Percentiles rank a stretch among this genome's conserved stretches.
phyloP scores from a whole-genome alignment of 2,888 invertebrate species.

The Deroplatys truncata region DNA sequence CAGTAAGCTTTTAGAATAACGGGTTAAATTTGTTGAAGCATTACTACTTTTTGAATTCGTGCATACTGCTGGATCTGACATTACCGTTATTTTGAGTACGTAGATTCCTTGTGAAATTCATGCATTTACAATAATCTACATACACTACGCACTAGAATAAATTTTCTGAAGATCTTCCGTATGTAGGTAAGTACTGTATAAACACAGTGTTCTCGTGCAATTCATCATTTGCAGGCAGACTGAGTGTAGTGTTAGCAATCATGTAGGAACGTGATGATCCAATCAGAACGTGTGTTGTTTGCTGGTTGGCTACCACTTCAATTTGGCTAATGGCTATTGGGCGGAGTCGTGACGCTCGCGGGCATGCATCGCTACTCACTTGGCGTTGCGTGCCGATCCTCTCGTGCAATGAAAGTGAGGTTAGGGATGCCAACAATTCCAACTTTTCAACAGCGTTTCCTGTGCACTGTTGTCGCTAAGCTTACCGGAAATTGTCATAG shows the following conservation, averaged over 20 bases:
- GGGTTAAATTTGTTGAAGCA: no score
- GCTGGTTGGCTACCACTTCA: constrained; percentile 6
- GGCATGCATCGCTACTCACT: not conserved
- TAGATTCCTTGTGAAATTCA: no score
- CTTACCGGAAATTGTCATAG: no score
- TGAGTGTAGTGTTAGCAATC: not conserved
- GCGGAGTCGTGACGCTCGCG: not conserved
- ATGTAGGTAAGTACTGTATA: not conserved
- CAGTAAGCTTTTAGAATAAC: no score
- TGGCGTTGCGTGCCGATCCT: not conserved
- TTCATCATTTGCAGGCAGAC: not conserved
- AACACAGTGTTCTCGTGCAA: not conserved
- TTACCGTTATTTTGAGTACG: no score
- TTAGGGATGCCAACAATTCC: not conserved
- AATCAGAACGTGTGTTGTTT: not conserved
- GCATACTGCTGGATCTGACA: no score
- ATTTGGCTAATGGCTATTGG: constrained; percentile 11
- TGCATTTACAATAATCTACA: no score
- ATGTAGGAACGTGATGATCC: not conserved
- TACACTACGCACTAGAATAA: no score
- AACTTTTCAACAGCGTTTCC: not conserved
- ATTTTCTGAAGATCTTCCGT: no score
- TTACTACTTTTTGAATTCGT: no score
- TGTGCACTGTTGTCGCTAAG: not conserved
- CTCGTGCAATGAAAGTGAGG: not conserved